These are phyloP conservation scores for Agrilus mali DNA, from an alignment of 2,888 invertebrate species.

Conservation along the genomic window DNA sequence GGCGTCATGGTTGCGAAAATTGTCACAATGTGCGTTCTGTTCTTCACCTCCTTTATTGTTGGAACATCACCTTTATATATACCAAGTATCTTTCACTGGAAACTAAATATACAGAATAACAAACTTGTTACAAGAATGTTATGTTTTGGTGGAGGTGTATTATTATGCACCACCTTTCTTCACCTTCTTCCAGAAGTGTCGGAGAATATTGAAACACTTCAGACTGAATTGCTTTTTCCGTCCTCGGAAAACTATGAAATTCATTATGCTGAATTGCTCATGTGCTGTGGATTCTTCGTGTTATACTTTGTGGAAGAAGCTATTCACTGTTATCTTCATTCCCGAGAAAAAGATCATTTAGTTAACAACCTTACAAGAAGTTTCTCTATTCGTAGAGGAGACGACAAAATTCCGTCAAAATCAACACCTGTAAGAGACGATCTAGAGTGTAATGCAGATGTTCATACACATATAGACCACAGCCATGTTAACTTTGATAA, in stretches of 20 bases:
- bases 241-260: conserved; percentile 36
- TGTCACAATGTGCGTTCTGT: conserved; percentile 66
- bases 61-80: conserved; percentile 64
- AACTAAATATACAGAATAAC: conserved; percentile 38
- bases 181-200: conserved; percentile 71
- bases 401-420: conserved; percentile 11
- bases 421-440: conserved; percentile 6
- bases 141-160: conserved; percentile 71
- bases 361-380: conserved; percentile 23
- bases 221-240: conserved; percentile 35
- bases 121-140: conserved; percentile 49
- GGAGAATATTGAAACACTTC: conserved; percentile 51
- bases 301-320: conserved; percentile 72
- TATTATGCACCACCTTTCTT: conserved; percentile 68
- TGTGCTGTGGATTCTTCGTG: conserved; percentile 63
- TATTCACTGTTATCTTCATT: conserved; percentile 56
- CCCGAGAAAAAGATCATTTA: conserved; percentile 19
- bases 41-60: conserved; percentile 59
- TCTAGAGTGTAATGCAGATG: conserved; percentile 10
- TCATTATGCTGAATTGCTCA: conserved; percentile 55
- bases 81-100: conserved; percentile 51
- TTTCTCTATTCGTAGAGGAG: conserved; percentile 23
- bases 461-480: conserved; percentile 20
- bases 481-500: conserved; percentile 23
- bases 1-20: conserved; percentile 54